These are phyloP conservation scores for Magallana nippona DNA, from an alignment of 2,888 invertebrate genomes.

Conservation along the genomic window DNA sequence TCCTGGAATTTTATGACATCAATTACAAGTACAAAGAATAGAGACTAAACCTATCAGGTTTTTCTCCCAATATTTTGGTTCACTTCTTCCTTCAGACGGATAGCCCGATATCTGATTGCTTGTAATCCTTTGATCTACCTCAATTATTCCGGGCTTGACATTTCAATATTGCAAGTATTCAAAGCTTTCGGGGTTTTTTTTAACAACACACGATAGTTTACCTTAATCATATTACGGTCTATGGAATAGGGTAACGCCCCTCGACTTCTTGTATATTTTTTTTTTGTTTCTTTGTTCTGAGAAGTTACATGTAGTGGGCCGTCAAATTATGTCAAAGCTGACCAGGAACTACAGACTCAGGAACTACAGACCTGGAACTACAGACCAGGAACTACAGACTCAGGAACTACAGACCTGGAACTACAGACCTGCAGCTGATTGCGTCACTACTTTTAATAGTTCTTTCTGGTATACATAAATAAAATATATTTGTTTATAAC, in stretches of 20 bases:
- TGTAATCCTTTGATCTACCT: slow-evolving; percentile 25
- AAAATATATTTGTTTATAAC: too few relatives aligned
- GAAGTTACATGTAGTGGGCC: too few relatives aligned
- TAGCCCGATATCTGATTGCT: not conserved
- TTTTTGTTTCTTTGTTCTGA: too few relatives aligned
- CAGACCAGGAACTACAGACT: too few relatives aligned
- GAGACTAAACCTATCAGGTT: not conserved
- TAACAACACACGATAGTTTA: not conserved
- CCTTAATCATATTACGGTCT: not conserved
- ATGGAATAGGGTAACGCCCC: not conserved
- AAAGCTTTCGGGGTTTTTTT: not conserved
- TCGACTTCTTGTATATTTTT: too few relatives aligned
- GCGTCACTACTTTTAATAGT: too few relatives aligned
- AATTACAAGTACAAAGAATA: slow-evolving; percentile 19
- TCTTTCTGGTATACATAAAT: too few relatives aligned
- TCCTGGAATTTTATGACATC: slow-evolving; percentile 25
- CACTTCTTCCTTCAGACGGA: slow-evolving; percentile 25
- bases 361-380: too few relatives aligned
- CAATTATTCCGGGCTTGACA: slow-evolving; percentile 24
- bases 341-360: too few relatives aligned
- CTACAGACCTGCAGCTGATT: too few relatives aligned
- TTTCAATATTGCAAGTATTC: not conserved
- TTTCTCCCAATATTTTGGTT: slow-evolving; percentile 3
- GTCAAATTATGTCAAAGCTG: too few relatives aligned
- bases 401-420: too few relatives aligned